Percentiles rank a stretch among this genome's conserved stretches.
Evolutionary conservation across 1,140 invertebrate genomes (phyloP).

Genomic region (Cataglyphis hispanica): DNA sequence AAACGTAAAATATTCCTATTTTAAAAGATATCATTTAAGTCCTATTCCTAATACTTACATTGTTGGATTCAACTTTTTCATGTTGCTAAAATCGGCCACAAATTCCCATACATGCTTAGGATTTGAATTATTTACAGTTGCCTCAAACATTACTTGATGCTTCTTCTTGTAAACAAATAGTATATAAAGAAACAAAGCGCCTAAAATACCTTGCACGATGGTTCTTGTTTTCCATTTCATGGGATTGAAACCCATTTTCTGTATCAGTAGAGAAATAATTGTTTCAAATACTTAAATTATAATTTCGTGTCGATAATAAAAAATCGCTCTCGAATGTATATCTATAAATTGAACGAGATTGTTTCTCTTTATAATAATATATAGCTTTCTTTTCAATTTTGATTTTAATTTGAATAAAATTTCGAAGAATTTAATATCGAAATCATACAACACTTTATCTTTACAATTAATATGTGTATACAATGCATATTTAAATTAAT

Average conservation of each 20-base stretch:
- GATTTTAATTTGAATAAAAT: neutral
- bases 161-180: conserved; percentile 81
- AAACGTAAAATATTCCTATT: neutral
- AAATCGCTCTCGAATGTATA: neutral
- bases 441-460: neutral
- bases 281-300: neutral
- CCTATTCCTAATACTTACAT: conserved; percentile 87
- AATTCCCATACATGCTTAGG: conserved; percentile 90
- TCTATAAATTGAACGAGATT: neutral
- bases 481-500: neutral
- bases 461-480: neutral
- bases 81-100: conserved; percentile 91
- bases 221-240: conserved; percentile 83
- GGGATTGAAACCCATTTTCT: conserved; percentile 83
- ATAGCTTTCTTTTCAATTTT: neutral
- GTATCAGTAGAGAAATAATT: neutral
- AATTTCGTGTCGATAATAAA: neutral
- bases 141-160: conserved; percentile 80
- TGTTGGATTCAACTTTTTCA: conserved; percentile 90
- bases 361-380: too few relatives aligned
- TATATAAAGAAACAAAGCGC: conserved; percentile 69
- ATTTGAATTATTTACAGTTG: conserved; percentile 85
- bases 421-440: neutral
- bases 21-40: neutral
- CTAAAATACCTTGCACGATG: conserved; percentile 57